Conservation (phyloP, 2,113 vertebrate genomes). For the Arenaria interpres region DNA sequence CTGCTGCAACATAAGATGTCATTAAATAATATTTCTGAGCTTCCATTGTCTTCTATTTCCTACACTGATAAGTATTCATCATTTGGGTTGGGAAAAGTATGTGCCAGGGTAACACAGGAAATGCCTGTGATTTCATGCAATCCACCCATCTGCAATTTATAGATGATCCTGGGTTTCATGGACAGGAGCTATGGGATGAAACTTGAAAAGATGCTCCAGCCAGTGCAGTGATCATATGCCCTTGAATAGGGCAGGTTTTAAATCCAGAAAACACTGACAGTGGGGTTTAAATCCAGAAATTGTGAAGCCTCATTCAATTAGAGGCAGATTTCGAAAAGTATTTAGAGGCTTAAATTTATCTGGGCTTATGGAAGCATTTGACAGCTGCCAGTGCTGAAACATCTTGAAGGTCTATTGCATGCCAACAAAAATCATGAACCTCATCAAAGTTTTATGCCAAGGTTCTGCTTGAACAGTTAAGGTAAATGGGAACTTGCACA, state of each 20-base stretch:
- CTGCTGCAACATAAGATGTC: neutral
- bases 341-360: constrained; percentile 25
- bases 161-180: neutral
- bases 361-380: constrained; percentile 26
- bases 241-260: neutral
- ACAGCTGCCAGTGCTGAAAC: constrained; percentile 24
- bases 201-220: neutral
- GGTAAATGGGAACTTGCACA: constrained; percentile 4
- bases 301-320: neutral
- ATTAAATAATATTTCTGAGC: neutral
- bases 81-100: neutral
- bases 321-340: neutral
- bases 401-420: constrained; percentile 38
- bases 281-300: constrained; percentile 3
- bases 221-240: neutral
- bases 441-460: constrained; percentile 27
- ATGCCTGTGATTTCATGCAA: neutral
- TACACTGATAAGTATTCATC: neutral
- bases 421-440: constrained; percentile 49
- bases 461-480: constrained; percentile 49
- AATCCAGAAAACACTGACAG: neutral
- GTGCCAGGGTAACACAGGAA: neutral
- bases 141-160: neutral
- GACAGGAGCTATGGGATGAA: neutral
- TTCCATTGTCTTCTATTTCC: neutral